Evolutionary conservation across 2,113 vertebrate genomes (phyloP).

Genomic region (Oncorhynchus nerka): DNA sequence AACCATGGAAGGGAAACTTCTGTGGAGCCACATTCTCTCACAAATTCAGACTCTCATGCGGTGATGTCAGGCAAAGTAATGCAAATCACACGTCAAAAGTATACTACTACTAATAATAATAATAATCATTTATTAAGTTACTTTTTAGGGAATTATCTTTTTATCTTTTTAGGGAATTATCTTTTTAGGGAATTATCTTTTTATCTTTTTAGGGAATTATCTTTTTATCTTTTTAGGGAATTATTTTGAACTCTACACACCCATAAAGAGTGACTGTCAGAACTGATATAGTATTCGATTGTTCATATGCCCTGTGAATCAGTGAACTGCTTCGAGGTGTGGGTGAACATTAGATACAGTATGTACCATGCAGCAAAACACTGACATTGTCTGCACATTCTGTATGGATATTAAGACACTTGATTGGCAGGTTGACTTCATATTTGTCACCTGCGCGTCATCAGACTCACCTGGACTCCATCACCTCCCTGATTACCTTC

Average conservation of each 20-base stretch:
- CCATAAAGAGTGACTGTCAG: slow-evolving; percentile 78
- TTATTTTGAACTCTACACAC: slow-evolving; percentile 87
- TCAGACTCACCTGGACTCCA: no score
- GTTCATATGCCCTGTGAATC: slow-evolving; percentile 65
- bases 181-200: slow-evolving; percentile 83
- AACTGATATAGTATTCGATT: slow-evolving; percentile 77
- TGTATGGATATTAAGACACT: not conserved
- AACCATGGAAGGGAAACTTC: not conserved
- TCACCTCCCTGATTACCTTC: no score
- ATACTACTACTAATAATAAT: not conserved
- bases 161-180: slow-evolving; percentile 72
- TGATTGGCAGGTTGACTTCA: not conserved
- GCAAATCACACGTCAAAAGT: not conserved
- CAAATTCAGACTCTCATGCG: not conserved
- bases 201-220: slow-evolving; percentile 84
- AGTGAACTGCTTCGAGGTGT: not conserved
- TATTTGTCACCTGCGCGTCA: not conserved
- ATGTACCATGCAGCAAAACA: not conserved
- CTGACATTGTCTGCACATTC: not conserved
- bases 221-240: slow-evolving; percentile 72
- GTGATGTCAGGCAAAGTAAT: not conserved
- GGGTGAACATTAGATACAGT: not conserved
- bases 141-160: slow-evolving; percentile 79
- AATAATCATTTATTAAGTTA: slow-evolving; percentile 66
- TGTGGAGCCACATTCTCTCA: not conserved